These are phyloP conservation scores for Drosophila formosana DNA, from an alignment of 2,888 invertebrate genomes.

Conservation along the genomic window DNA sequence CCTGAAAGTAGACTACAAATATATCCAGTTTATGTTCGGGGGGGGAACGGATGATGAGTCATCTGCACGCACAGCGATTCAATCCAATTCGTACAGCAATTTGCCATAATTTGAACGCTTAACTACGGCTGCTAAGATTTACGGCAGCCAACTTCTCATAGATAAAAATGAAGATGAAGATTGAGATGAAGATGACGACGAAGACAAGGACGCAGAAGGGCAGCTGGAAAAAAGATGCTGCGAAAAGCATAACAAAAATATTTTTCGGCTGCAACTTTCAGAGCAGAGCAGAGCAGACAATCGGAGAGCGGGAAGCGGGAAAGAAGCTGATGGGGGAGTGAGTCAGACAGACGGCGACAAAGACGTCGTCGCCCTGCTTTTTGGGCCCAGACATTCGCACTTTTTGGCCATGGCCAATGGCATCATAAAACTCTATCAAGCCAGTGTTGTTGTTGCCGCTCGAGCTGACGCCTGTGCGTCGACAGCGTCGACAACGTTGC, in stretches of 20 bases:
- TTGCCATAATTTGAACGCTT: constrained; percentile 77
- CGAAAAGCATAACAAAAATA: constrained; percentile 72
- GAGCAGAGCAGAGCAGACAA: constrained; percentile 6
- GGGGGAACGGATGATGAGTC: constrained; percentile 54
- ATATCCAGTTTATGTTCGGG: background rate
- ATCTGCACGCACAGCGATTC: constrained; percentile 62
- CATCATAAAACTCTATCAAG: constrained; percentile 71
- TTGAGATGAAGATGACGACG: constrained; percentile 2
- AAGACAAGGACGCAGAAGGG: background rate
- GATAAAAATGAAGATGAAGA: constrained; percentile 16
- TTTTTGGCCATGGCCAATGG: constrained; percentile 78
- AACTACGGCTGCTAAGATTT: constrained; percentile 68
- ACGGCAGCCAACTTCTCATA: constrained; percentile 65
- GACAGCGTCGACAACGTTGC: constrained; percentile 11
- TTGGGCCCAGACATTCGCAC: constrained; percentile 54
- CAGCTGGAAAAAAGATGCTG: constrained; percentile 50
- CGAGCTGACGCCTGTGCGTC: constrained; percentile 38
- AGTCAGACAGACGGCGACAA: constrained; percentile 72
- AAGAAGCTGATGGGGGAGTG: constrained; percentile 31
- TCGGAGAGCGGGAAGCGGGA: background rate
- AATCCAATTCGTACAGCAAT: constrained; percentile 71
- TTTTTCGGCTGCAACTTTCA: constrained; percentile 56
- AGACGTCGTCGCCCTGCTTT: constrained; percentile 54
- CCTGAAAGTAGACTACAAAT: constrained; percentile 58
- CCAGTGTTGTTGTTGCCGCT: constrained; percentile 22